These are phyloP conservation scores for Neotragus pygmaeus DNA, from an alignment of 2,113 vertebrate species.

Conservation along the genomic window DNA sequence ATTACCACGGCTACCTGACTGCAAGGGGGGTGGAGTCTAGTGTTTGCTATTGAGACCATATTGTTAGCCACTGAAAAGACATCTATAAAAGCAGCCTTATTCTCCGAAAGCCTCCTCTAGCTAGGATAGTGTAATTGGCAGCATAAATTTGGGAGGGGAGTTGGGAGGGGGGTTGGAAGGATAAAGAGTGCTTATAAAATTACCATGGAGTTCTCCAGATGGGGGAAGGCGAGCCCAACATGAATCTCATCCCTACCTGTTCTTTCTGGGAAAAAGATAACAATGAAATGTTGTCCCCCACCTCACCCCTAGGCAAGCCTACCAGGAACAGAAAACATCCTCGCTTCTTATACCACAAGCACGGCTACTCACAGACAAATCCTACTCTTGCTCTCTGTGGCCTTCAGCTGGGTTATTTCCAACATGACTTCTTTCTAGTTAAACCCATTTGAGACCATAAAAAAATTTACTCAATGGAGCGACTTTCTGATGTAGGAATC, in stretches of 20 bases:
- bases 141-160: background rate
- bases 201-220: background rate
- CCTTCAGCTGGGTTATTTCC: background rate
- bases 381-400: background rate
- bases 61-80: background rate
- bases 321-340: rapidly evolving
- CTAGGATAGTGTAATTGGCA: background rate
- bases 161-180: background rate
- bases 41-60: background rate
- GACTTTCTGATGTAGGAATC: background rate
- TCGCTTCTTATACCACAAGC: rapidly evolving
- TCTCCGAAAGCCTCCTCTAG: rapidly evolving
- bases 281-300: background rate
- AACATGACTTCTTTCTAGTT: background rate
- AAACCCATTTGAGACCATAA: background rate
- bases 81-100: background rate
- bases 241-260: background rate
- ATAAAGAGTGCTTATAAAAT: background rate
- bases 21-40: background rate
- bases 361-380: rapidly evolving
- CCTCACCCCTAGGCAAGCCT: background rate
- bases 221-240: background rate
- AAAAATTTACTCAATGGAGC: background rate
- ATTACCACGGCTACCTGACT: rapidly evolving
- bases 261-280: background rate